Percentiles rank a stretch among this genome's conserved stretches.
phyloP scores from a whole-genome alignment of 2,888 invertebrate species.

The Odiellus spinosus region DNA sequence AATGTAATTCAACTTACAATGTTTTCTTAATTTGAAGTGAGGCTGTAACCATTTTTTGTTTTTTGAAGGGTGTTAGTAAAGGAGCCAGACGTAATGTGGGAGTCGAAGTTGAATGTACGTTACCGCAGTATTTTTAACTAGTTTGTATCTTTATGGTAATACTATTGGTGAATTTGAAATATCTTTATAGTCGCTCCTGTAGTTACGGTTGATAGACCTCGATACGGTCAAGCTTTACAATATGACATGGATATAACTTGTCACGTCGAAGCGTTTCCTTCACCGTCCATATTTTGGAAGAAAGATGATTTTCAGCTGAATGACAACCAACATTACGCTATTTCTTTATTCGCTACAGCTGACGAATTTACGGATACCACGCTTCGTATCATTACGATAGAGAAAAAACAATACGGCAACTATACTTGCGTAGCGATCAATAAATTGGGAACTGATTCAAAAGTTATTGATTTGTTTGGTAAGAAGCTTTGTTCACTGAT shows the following conservation, averaged over 20 bases:
- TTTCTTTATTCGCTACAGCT: slow-evolving; percentile 77
- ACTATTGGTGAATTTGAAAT: too few relatives aligned
- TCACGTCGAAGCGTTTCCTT: slow-evolving; percentile 85
- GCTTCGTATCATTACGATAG: slow-evolving; percentile 70
- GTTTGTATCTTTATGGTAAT: background rate
- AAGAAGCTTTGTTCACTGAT: slow-evolving; percentile 28
- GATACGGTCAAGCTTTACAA: slow-evolving; percentile 71
- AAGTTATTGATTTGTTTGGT: slow-evolving; percentile 66
- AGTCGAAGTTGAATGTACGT: slow-evolving; percentile 46
- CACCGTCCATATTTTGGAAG: slow-evolving; percentile 78
- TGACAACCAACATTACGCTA: slow-evolving; percentile 78
- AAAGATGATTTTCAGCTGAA: slow-evolving; percentile 61
- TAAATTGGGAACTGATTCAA: slow-evolving; percentile 66
- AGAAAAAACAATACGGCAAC: slow-evolving; percentile 68
- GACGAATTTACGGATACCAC: slow-evolving; percentile 86
- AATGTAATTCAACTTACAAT: too few relatives aligned
- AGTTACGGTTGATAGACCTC: slow-evolving; percentile 51
- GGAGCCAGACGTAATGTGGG: slow-evolving; percentile 54
- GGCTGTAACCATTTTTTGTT: too few relatives aligned
- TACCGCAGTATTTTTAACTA: slow-evolving; percentile 4
- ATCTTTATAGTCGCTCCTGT: slow-evolving; percentile 63
- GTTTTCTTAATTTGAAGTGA: too few relatives aligned
- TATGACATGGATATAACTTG: slow-evolving; percentile 90
- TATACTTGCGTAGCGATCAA: slow-evolving; percentile 78
- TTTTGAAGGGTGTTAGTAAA: slow-evolving; percentile 21